Percentiles rank a stretch among this genome's conserved stretches.
phyloP scores from a whole-genome alignment of 2,888 invertebrate species.

The Tolmerus cingulatus region DNA sequence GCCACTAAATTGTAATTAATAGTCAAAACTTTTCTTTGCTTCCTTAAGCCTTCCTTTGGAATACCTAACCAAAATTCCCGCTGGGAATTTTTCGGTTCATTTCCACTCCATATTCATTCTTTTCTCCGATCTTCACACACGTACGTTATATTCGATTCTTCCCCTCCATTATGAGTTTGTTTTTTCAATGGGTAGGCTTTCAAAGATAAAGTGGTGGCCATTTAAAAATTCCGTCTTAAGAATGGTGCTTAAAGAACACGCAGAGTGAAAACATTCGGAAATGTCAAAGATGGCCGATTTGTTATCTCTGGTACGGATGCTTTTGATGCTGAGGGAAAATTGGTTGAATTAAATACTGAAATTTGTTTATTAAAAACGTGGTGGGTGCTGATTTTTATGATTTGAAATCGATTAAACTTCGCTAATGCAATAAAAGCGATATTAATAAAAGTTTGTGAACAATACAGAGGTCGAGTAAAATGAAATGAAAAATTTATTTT shows the following conservation, averaged over 20 bases:
- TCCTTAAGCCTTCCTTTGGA: neutral
- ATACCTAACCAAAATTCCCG: neutral
- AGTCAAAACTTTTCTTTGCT: neutral
- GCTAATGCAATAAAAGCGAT: neutral
- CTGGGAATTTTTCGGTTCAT: no score
- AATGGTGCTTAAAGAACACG: no score
- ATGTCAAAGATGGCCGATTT: constrained; percentile 44
- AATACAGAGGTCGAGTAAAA: no score
- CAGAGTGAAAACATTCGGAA: neutral
- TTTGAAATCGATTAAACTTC: neutral
- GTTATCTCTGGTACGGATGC: constrained; percentile 23
- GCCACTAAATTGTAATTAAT: neutral
- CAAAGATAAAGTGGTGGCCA: no score
- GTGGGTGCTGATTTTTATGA: neutral
- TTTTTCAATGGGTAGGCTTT: no score
- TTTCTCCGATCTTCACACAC: no score
- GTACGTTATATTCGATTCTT: no score
- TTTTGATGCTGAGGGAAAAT: neutral
- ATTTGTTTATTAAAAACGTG: neutral
- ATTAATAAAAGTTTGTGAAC: neutral
- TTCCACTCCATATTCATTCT: no score
- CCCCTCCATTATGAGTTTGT: no score
- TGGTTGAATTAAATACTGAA: neutral
- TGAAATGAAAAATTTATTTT: no score
- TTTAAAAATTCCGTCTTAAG: no score